Conservation (phyloP, 2,888 invertebrate species). For the Matsumyia berberina region DNA sequence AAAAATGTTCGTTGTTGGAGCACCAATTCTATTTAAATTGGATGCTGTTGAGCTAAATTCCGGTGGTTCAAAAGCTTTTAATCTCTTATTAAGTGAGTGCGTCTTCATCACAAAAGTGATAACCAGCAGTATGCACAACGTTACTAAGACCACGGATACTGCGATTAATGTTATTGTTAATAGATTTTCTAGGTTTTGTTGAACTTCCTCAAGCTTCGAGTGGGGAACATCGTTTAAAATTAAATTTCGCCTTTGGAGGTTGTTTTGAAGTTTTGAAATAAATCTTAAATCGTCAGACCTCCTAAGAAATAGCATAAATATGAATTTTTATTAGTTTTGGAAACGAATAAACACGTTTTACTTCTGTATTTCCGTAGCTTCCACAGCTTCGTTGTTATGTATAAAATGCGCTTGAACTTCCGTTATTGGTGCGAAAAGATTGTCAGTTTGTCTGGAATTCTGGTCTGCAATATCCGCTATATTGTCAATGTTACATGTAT, state of each 20-base stretch:
- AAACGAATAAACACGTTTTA: conserved; percentile 21
- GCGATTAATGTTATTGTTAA: conserved; percentile 86
- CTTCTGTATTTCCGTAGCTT: conserved; percentile 85
- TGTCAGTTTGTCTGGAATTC: background rate
- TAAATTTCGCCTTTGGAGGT: conserved; percentile 82
- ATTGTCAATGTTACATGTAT: conserved; percentile 87
- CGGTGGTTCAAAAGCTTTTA: conserved; percentile 87
- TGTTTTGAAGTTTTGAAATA: conserved; percentile 83
- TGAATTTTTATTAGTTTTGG: background rate
- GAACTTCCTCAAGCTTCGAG: conserved; percentile 80
- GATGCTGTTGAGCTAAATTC: conserved; percentile 87
- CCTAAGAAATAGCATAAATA: conserved; percentile 78
- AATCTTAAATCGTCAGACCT: conserved; percentile 85
- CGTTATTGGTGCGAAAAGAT: conserved; percentile 60
- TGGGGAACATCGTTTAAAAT: conserved; percentile 85
- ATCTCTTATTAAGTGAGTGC: conserved; percentile 86
- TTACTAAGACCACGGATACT: conserved; percentile 85
- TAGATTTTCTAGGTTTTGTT: conserved; percentile 82
- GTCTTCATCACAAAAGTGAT: conserved; percentile 86
- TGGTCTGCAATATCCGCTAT: conserved; percentile 80
- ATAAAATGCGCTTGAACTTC: conserved; percentile 87
- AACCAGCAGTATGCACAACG: conserved; percentile 85
- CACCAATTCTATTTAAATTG: conserved; percentile 85
- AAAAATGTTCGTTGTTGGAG: conserved; percentile 89
- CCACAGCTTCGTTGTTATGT: conserved; percentile 85